Conservation (phyloP, 2,888 invertebrate genomes). For the Gisinianus flammeolus region DNA sequence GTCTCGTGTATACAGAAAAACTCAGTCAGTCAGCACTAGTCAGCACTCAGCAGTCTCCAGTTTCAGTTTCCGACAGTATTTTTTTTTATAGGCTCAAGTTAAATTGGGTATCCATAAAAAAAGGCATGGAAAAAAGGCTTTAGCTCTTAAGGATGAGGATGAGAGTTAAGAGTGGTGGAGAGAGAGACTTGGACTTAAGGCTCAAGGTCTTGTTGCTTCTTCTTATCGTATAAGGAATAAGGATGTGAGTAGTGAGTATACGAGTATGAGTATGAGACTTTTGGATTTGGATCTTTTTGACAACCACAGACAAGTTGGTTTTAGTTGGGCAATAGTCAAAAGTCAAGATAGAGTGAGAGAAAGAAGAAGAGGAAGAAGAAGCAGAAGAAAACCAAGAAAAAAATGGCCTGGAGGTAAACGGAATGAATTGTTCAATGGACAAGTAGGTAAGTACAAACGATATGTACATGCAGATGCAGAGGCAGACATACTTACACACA, state of each 20-base stretch:
- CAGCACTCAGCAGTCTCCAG: no score
- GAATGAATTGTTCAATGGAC: slow-evolving; percentile 14
- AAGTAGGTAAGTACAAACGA: no score
- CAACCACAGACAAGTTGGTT: neutral
- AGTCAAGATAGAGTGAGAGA: neutral
- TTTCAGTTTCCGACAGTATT: no score
- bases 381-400: neutral
- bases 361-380: neutral
- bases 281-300: neutral
- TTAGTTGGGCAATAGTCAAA: neutral
- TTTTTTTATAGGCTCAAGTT: no score
- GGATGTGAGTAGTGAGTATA: no score
- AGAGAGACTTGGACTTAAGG: neutral
- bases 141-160: neutral
- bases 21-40: neutral
- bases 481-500: neutral
- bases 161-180: neutral
- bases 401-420: neutral
- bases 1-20: neutral
- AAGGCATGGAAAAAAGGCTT: neutral
- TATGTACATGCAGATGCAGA: neutral
- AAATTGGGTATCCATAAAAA: no score
- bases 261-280: no score
- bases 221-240: no score
- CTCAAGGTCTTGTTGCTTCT: neutral